Percentiles rank a stretch among this genome's conserved stretches.
These are phyloP conservation scores for Papilio helenus DNA, from an alignment of 1,140 invertebrate species.

Conservation along the genomic window DNA sequence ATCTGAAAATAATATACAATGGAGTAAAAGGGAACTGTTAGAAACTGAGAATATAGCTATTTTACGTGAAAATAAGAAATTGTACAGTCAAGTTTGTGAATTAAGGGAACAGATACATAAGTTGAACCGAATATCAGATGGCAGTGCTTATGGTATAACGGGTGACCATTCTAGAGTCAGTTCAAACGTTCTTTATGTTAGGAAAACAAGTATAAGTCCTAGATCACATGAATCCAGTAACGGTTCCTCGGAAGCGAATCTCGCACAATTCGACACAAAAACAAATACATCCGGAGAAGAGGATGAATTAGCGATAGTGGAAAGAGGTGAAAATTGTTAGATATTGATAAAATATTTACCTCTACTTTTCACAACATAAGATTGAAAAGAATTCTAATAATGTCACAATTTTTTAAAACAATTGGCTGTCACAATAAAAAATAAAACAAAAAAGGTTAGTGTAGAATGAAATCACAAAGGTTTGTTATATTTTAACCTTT, in stretches of 20 bases:
- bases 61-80: slow-evolving; percentile 95
- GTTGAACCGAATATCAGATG: slow-evolving; percentile 76
- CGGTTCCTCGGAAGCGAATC: slow-evolving; percentile 71
- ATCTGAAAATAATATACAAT: slow-evolving; percentile 95
- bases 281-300: slow-evolving; percentile 76
- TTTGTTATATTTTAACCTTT: slow-evolving; percentile 3
- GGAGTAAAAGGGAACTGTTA: slow-evolving; percentile 94
- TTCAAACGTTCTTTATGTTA: slow-evolving; percentile 72
- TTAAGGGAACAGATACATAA: slow-evolving; percentile 85
- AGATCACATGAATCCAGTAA: slow-evolving; percentile 76
- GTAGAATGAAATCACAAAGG: not conserved
- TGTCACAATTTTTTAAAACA: slow-evolving; percentile 36
- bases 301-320: slow-evolving; percentile 75
- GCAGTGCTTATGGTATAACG: slow-evolving; percentile 62
- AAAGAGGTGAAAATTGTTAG: slow-evolving; percentile 63
- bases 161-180: slow-evolving; percentile 62
- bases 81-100: slow-evolving; percentile 92
- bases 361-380: slow-evolving; percentile 9
- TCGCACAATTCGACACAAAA: slow-evolving; percentile 67
- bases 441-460: slow-evolving; percentile 21
- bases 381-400: slow-evolving; percentile 1
- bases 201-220: slow-evolving; percentile 71
- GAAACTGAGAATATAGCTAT: slow-evolving; percentile 94
- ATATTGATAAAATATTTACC: slow-evolving; percentile 30
- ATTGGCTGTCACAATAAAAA: slow-evolving; percentile 24